Conservation (phyloP, 2,113 vertebrate species). For the Mirza zaza region DNA sequence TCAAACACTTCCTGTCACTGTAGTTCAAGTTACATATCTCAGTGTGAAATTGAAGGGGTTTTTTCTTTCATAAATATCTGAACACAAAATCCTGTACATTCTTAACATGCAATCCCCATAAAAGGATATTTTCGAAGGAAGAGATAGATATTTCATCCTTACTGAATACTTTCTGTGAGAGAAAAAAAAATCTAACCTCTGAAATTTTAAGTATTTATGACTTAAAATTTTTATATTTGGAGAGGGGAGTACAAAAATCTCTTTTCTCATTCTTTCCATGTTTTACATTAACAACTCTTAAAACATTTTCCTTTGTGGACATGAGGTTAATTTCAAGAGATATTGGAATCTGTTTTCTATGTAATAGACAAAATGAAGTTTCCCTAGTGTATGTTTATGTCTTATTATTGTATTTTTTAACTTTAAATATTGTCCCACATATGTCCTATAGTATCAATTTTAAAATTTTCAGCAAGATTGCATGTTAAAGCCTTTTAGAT, state of each 20-base stretch:
- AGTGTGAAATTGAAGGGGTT: background rate
- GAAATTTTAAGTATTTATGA: slow-evolving; percentile 55
- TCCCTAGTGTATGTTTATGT: slow-evolving; percentile 41
- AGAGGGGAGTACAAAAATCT: slow-evolving; percentile 44
- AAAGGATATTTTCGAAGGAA: slow-evolving; percentile 59
- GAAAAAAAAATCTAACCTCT: slow-evolving; percentile 50
- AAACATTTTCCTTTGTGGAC: slow-evolving; percentile 55
- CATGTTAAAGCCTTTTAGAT: background rate
- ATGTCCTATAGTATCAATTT: slow-evolving; percentile 14
- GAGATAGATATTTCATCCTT: slow-evolving; percentile 56
- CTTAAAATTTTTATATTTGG: slow-evolving; percentile 19
- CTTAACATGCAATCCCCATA: slow-evolving; percentile 50
- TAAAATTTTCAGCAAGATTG: slow-evolving; percentile 44
- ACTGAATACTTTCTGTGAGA: slow-evolving; percentile 52
- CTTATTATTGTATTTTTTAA: slow-evolving; percentile 53
- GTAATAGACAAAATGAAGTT: slow-evolving; percentile 54
- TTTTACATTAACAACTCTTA: slow-evolving; percentile 48
- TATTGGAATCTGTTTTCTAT: slow-evolving; percentile 53
- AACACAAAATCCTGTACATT: slow-evolving; percentile 55
- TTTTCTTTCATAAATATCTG: background rate
- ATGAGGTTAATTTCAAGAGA: slow-evolving; percentile 63
- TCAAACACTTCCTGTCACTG: slow-evolving; percentile 36
- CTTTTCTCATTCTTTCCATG: slow-evolving; percentile 38
- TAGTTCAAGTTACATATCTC: slow-evolving; percentile 42
- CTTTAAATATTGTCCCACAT: slow-evolving; percentile 57